Evolutionary conservation across 2,113 vertebrate species (phyloP), one percentile per base, ranked within the genome.

Genomic region (Eptesicus fuscus): DNA sequence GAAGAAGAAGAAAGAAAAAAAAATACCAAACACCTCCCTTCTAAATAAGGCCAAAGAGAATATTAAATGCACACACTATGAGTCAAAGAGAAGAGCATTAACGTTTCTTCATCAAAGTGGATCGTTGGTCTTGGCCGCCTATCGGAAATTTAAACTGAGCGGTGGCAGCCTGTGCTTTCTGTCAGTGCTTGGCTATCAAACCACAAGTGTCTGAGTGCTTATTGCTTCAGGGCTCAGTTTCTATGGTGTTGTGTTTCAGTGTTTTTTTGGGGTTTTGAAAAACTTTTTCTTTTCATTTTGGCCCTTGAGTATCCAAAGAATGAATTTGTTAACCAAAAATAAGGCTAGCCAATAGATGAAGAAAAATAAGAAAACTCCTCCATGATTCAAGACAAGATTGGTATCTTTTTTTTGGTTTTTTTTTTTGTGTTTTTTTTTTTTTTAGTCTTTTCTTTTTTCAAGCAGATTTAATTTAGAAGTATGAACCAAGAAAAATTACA

Each of bases 151-250:
- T 7, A 92, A 69, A 63, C 63, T 35, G 5, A 25, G 35, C 53
- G 67, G 91, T 73, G 9, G 47, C 40, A 32, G 70, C 51, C 44
- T 84, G 20, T 5, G 25, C 14, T 56, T 7, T 53, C 49, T 93
- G 85, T 91, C 1, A 2, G 95, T 20, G 77, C 40, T 69, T 97
- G 95, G 96, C 88, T 92, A 88, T 96, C 95, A 92, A 77, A 86
- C 95, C 95, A 85, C 91, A 93, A 83, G 73, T 90, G 88, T 96
- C 86, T 96, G 97, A 79, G 47, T 90, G 84, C 95, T 78, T 96
- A 70, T 67, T 95, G 79, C 49, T 30, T 47, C 80, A 40, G 16
- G 42, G 37, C 56, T 77, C 73, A 37, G 65, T 95, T 94, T 80
- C 79, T 80, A 71, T 42, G 42, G 95, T 84, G 63, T 79, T 93